Base-by-base conservation (phyloP, 2,888 invertebrate genomes). In the Digitonthophagus gazella region DNA sequence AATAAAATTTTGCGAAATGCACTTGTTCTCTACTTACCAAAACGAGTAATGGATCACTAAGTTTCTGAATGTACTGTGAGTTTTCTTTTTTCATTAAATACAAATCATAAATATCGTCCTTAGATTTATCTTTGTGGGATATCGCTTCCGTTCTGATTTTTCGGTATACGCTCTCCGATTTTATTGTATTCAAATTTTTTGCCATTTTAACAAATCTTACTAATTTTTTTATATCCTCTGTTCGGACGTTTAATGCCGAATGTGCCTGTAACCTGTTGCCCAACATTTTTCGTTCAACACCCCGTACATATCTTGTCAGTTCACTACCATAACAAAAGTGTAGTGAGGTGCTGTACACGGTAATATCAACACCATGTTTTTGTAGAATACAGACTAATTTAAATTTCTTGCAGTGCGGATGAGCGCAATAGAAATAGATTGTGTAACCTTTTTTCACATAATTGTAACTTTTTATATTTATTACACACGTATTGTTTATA, bases 21-120 rank as follows among this genome's bases (percentile, higher is more conserved):
- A 66, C 66, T 20, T 66, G 66, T 66, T 56, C 56, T 2, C 16
- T 56, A 4, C 22, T 66, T 6, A 66, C 16, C 18, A 66, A 55
- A 56, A 16, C n/a, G 4, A 56, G 14, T 18, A 66, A 15, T 16
- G 66, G 56, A 54, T 66, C 54, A 2, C 56, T 56, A 66, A 66
- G 15, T 8, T 18, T 55, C 3, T 56, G 20, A 18, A 66, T 54
- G 20, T 66, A 66, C n/a, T 66, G 54, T 0, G 66, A 55, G 56
- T 66, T 44, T 18, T 66, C 66, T 11, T 56, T 66, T 16, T 66
- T 18, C 22, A 56, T 56, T 18, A 55, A 66, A 16, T 54, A 15
- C 57, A 66, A 16, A 11, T 66, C 66, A 18, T 54, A 19, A 16
- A 66, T 56, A 11, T 66, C 66, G 20, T 66, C 56, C 2, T 20